Percentiles rank a stretch among this genome's conserved stretches.
Conservation (phyloP, 2,113 vertebrate genomes). For the Myrmecophaga tridactyla region DNA sequence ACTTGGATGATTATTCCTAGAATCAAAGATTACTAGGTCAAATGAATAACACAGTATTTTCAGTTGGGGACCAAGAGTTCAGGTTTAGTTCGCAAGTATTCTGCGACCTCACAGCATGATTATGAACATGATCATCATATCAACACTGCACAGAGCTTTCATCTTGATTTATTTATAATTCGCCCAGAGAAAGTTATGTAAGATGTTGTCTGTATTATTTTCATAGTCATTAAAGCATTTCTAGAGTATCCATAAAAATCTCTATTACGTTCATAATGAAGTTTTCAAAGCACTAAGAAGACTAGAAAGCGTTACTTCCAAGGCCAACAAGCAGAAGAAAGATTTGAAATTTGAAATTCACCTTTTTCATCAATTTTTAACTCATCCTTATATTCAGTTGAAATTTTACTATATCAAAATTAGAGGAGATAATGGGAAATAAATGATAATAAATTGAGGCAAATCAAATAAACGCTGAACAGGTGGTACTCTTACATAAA, state of each 20-base stretch:
- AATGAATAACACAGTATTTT: not conserved
- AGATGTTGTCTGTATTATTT: not conserved
- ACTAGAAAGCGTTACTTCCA: not conserved
- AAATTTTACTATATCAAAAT: not conserved
- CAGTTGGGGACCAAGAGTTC: not conserved
- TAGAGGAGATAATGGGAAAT: not conserved
- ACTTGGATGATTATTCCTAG: not conserved
- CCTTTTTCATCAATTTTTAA: not conserved
- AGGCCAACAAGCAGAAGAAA: not conserved
- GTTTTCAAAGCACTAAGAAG: not conserved
- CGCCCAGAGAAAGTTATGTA: not conserved
- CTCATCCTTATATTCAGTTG: not conserved
- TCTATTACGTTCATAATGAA: not conserved
- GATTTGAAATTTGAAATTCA: not conserved
- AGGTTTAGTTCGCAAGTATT: not conserved
- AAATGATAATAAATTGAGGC: not conserved
- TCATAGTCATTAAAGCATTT: not conserved
- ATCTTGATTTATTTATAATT: constrained; percentile 9
- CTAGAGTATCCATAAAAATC: not conserved
- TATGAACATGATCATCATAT: not conserved
- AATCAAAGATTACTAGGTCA: not conserved
- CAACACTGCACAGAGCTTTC: not conserved
- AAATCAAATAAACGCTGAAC: not conserved
- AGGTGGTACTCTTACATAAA: not conserved
- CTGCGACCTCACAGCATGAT: not conserved